Conservation (phyloP, 2,113 vertebrate species). For the Eudorcas thomsonii region DNA sequence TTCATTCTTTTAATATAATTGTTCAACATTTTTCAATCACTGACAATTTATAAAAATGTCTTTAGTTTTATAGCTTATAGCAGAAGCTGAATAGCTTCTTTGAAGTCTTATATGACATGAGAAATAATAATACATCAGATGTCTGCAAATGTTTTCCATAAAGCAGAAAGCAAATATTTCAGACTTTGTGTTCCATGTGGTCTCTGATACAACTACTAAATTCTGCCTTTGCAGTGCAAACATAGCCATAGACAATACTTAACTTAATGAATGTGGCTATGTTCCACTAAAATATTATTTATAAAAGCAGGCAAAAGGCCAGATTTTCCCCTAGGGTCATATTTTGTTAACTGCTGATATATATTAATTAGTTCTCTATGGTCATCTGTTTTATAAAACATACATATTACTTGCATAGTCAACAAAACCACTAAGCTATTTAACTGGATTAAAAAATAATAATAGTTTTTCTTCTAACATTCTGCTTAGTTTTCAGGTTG, state of each 20-base stretch:
- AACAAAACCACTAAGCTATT: conserved; percentile 4
- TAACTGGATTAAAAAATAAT: not conserved
- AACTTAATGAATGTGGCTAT: conserved; percentile 22
- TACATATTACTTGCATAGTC: conserved; percentile 1
- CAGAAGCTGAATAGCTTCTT: not conserved
- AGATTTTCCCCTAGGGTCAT: not conserved
- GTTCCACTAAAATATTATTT: conserved; percentile 27
- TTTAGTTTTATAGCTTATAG: not conserved
- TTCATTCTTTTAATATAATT: not conserved
- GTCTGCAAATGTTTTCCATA: not conserved
- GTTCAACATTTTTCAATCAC: not conserved
- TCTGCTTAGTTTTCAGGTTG: not conserved
- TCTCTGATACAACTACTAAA: not conserved
- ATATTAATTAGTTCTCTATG: conserved; percentile 36
- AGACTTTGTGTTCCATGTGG: not conserved
- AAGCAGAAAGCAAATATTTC: not conserved
- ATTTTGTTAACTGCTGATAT: conserved; percentile 39
- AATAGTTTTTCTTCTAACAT: not conserved
- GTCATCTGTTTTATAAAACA: conserved; percentile 21
- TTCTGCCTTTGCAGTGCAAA: not conserved
- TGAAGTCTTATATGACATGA: not conserved
- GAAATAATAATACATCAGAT: not conserved
- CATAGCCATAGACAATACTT: not conserved
- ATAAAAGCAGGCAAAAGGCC: not conserved
- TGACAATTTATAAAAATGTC: not conserved